Percentiles rank a stretch among this genome's conserved stretches.
These are phyloP conservation scores for Parelbella ahira DNA, from an alignment of 2,888 invertebrate species.

Conservation along the genomic window DNA sequence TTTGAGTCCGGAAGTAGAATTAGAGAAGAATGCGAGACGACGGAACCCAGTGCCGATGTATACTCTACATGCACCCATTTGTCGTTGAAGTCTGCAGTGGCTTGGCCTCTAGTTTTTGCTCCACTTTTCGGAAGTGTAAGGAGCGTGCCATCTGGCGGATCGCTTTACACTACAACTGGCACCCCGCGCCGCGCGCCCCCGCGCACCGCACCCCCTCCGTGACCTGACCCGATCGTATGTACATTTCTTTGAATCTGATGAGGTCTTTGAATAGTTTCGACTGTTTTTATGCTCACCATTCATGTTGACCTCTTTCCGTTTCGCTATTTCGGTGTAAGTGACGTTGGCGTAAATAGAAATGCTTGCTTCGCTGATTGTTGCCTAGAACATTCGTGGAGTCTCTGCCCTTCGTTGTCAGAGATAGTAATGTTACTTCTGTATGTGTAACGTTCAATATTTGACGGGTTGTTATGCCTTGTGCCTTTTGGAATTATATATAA, in stretches of 20 bases:
- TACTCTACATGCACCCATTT: constrained; percentile 15
- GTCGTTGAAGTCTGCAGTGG: constrained; percentile 10
- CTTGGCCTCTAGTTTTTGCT: constrained; percentile 42
- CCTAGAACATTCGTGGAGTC: too few species aligned
- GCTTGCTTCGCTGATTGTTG: too few species aligned
- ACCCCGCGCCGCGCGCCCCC: neutral
- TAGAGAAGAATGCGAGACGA: neutral
- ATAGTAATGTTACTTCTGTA: too few species aligned
- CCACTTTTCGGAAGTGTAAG: constrained; percentile 68
- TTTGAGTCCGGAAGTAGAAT: too few species aligned
- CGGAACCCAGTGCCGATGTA: constrained; percentile 6
- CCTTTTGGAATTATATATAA: too few species aligned
- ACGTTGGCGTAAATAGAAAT: too few species aligned
- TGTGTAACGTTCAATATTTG: too few species aligned
- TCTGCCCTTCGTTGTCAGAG: too few species aligned
- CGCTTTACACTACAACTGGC: constrained; percentile 46
- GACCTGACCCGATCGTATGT: constrained; percentile 20
- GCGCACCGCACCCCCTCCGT: neutral
- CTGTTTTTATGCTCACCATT: too few species aligned
- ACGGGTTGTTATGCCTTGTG: too few species aligned
- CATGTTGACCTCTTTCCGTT: too few species aligned
- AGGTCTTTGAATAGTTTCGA: constrained; percentile 14
- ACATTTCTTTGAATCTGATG: constrained; percentile 15
- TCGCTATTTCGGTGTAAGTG: too few species aligned
- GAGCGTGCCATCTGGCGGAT: constrained; percentile 69